These are phyloP conservation scores for Drosophila mettleri DNA, from an alignment of 2,888 invertebrate genomes.

Conservation along the genomic window DNA sequence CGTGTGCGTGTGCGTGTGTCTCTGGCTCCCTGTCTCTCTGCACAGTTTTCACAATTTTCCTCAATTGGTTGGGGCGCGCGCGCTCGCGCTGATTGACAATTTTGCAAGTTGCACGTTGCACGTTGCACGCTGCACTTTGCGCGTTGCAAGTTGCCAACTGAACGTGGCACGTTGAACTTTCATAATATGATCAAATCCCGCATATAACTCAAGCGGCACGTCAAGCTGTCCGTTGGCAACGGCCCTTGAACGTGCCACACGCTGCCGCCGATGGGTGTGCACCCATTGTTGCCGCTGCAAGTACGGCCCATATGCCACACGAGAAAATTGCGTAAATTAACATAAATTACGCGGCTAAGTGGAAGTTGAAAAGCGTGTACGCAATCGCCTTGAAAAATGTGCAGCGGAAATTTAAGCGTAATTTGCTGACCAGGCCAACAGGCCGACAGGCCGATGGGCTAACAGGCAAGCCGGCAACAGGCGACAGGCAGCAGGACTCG, in stretches of 20 bases:
- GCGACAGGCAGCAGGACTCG: constrained; percentile 10
- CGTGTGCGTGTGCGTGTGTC: neutral
- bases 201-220: constrained; percentile 30
- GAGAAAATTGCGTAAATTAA: constrained; percentile 74
- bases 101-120: constrained; percentile 22
- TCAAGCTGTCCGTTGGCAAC: constrained; percentile 9
- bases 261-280: neutral
- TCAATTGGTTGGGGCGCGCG: constrained; percentile 26
- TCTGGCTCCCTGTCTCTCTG: neutral
- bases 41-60: constrained; percentile 55
- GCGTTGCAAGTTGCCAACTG: constrained; percentile 10
- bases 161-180: constrained; percentile 34
- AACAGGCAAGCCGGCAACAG: constrained; percentile 10
- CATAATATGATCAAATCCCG: constrained; percentile 36
- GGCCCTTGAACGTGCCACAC: constrained; percentile 21
- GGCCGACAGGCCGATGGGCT: neutral
- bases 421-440: constrained; percentile 64
- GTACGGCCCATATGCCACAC: constrained; percentile 34
- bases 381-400: constrained; percentile 78
- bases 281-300: neutral
- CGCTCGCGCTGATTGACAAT: constrained; percentile 20
- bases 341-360: constrained; percentile 74
- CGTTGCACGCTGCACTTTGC: constrained; percentile 6
- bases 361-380: constrained; percentile 70
- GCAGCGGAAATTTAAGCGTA: constrained; percentile 76